Evolutionary conservation across 2,888 invertebrate genomes (phyloP).

Genomic region (Orthosia gothica): DNA sequence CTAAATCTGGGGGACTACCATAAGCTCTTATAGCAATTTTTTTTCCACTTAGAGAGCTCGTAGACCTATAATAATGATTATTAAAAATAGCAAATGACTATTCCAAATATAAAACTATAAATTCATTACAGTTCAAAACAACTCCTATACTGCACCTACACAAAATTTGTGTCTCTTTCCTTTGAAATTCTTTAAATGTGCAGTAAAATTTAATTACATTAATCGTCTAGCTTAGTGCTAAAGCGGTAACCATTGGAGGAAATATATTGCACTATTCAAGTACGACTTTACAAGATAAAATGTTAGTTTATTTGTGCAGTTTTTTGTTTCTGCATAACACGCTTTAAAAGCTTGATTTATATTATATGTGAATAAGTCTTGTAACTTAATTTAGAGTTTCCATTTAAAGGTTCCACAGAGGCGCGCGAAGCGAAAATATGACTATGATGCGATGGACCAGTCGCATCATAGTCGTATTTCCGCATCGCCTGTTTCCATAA

Average conservation of each 20-base stretch:
- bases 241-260: slow-evolving; percentile 57
- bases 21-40: no score
- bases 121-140: slow-evolving; percentile 14
- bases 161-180: slow-evolving; percentile 38
- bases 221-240: slow-evolving; percentile 58
- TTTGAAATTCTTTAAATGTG: slow-evolving; percentile 60
- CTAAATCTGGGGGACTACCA: no score
- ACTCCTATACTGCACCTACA: slow-evolving; percentile 10
- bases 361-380: slow-evolving; percentile 4
- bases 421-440: neutral
- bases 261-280: slow-evolving; percentile 63
- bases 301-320: slow-evolving; percentile 34
- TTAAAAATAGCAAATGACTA: neutral
- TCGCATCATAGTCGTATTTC: neutral
- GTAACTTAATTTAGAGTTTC: neutral
- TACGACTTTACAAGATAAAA: slow-evolving; percentile 54
- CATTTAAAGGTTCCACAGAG: neutral
- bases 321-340: slow-evolving; percentile 32
- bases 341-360: slow-evolving; percentile 30
- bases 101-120: neutral
- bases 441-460: neutral
- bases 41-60: no score
- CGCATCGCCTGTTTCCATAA: no score
- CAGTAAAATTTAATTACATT: slow-evolving; percentile 65
- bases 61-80: neutral